Evolutionary conservation across 2,113 vertebrate species (phyloP), one percentile per base, ranked within the genome.

Genomic region (Sander lucioperca): DNA sequence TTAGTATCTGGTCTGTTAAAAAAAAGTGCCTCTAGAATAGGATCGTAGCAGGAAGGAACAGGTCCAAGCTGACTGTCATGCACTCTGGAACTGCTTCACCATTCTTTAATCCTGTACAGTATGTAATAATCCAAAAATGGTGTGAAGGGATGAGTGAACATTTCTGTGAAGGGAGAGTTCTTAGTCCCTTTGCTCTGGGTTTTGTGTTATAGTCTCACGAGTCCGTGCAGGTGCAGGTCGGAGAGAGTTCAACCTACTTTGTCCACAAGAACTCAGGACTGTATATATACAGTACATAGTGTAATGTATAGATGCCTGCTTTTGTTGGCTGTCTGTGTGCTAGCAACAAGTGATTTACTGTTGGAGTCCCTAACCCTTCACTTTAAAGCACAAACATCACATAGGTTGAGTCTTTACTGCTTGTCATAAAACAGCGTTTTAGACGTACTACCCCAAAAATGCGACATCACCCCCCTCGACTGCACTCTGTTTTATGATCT

Each of bases 91-190:
- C 18, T 45, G 1, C 71, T 30, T 25, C 27, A 19, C 3, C 18
- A 2, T 57, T 67, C 58, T 65, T 76, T 90, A 87, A 91, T 90
- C 86, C 86, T 67, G 61, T 83, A 50, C 77, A 87, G 82, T 71
- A 84, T 84, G 84, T 68, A 33, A 48, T 75, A 79, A 80, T 83
- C 47, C 69, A 83, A 74, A n/a, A 59, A 27, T 23, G 47, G 65
- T 65, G 72, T 39, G 73, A 83, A 39, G 64, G 50, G 62, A 72
- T 75, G n/a, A 25, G 80, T 61, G 51, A 68, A 59, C 57, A 47
- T 66, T 74, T 70, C 71, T 74, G 56, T 27, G 70, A 85, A 79
- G 21, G 65, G 51, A 77, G 70, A 48, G 18, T 21, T 73, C 27
- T 83, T 50, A 69, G 47, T 75, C 51, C 25, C 19, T 64, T 79